These are phyloP conservation scores for Vombatus ursinus DNA, from an alignment of 2,113 vertebrate genomes.

Conservation along the genomic window DNA sequence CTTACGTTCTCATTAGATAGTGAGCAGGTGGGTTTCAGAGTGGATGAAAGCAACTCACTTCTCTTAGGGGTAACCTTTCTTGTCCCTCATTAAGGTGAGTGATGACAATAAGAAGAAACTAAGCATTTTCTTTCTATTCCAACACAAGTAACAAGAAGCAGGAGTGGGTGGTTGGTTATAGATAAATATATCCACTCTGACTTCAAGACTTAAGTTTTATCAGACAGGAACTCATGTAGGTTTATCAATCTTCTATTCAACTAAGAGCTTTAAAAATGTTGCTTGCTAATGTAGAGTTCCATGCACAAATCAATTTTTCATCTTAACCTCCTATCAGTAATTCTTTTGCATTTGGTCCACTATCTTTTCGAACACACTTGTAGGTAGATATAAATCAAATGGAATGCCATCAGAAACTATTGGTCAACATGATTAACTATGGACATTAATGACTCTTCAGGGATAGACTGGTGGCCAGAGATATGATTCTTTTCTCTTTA, in stretches of 20 bases:
- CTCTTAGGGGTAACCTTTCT: constrained; percentile 79
- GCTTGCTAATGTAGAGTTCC: constrained; percentile 64
- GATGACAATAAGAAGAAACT: constrained; percentile 78
- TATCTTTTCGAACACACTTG: constrained; percentile 44
- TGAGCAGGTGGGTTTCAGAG: constrained; percentile 79
- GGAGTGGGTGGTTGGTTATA: constrained; percentile 64
- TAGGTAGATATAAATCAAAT: constrained; percentile 62
- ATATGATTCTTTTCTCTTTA: not conserved
- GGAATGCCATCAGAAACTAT: constrained; percentile 39
- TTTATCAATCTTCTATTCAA: constrained; percentile 66
- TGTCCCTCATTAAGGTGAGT: constrained; percentile 79
- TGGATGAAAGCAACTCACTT: constrained; percentile 78
- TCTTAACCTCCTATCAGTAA: constrained; percentile 40
- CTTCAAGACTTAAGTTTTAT: constrained; percentile 71
- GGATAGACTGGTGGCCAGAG: constrained; percentile 3
- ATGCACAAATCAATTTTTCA: constrained; percentile 63
- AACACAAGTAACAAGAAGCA: constrained; percentile 76
- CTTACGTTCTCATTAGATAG: constrained; percentile 80
- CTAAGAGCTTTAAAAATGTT: constrained; percentile 64
- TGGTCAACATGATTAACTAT: constrained; percentile 31
- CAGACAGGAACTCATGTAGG: constrained; percentile 68
- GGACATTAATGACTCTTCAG: not conserved
- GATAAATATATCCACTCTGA: constrained; percentile 63
- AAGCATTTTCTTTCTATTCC: constrained; percentile 74
- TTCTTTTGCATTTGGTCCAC: constrained; percentile 52